Base-by-base conservation (phyloP, 2,888 invertebrate genomes). In the Stenolophus ochropezus region DNA sequence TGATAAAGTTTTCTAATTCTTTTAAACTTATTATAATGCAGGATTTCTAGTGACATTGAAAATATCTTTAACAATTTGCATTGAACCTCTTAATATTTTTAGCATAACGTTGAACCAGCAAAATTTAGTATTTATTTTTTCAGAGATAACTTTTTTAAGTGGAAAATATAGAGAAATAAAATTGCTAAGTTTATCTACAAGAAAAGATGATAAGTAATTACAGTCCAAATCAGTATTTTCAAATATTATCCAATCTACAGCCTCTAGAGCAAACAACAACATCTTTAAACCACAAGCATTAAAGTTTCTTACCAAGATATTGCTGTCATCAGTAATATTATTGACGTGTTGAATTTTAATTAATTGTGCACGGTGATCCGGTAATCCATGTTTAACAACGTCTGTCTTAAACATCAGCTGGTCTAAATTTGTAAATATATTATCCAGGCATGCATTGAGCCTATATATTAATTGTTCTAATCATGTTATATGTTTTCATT, bases 331-430 rank as follows among this genome's bases (percentile, higher is more conserved):
- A 20, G 18, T 5, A 1, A 56, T 21, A 18, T 21, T 3, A n/a
- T 56, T 5, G 21, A n/a, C 5, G 5, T 27, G 5, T 56, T 1
- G 4, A 4, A 56, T 56, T 56, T 56, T 56, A 56, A 56, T 56
- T 56, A 56, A 5, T 56, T 56, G 56, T 4, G 18, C 56, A n/a
- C 21, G n/a, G n/a, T 56, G 56, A 21, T 56, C 56, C n/a, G 56
- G n/a, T 5, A 8, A 1, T 20, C 56, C 5, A 1, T 18, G 56
- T 20, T 56, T n/a, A 56, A 56, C 56, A 20, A 56, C 1, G 8
- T 56, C 56, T 21, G 18, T 56, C 8, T 56, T 5, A 56, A 20
- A 56, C 2, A 56, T 20, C 21, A 21, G 18, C n/a, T 56, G 4
- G 21, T 56, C 56, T 4, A 18, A 56, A 21, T n/a, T 56, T 56